Base-by-base conservation (phyloP, 2,888 invertebrate genomes). In the Protula sp. region DNA sequence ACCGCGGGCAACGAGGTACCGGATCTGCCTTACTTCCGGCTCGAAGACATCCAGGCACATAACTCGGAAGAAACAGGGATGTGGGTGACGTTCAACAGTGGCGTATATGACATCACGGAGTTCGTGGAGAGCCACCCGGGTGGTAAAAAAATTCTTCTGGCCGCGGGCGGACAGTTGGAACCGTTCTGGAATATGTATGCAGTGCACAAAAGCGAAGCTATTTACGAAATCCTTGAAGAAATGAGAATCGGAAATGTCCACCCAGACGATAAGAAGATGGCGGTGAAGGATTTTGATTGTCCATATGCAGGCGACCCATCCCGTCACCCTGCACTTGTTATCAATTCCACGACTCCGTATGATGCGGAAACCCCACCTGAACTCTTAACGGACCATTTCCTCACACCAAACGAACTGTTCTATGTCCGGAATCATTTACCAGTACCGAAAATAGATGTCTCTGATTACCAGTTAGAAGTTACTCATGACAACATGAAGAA, bases 361-460 rank as follows among this genome's bases (percentile, higher is more conserved):
- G 98, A 98, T 83, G 98, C 94, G 0, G 98, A 98, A 82, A 89
- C 92, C 58, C 93, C 94, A 0, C 82, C 88, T 0, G 78, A 86
- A 1, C 70, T 92, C 30, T 84, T 95, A 51, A 85, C 87, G 0
- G 88, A 91, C 61, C 87, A 86, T 76, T 93, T 90, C 71, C 82
- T 89, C 62, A 98, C 98, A 1, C 95, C 97, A 58, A 88, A 87
- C 76, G 92, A 94, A 70, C 81, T 94, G 66, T 99, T 98, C 83
- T 99, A 92, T 84, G 91, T 99, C 22, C 87, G 99, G 58, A 97
- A 98, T 84, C 99, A 99, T 84, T 86, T 99, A 75, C 97, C 98
- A 14, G 97, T 98, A 3, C 65, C 65, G 3, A 54, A 63, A 26
- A 31, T 47, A n/a, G 31, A 54, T 5, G 28, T 27, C 19, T 30